Evolutionary conservation across 2,797 vertebrate species (phyloP).

Genomic region (Myoxocephalus aenaeus): DNA sequence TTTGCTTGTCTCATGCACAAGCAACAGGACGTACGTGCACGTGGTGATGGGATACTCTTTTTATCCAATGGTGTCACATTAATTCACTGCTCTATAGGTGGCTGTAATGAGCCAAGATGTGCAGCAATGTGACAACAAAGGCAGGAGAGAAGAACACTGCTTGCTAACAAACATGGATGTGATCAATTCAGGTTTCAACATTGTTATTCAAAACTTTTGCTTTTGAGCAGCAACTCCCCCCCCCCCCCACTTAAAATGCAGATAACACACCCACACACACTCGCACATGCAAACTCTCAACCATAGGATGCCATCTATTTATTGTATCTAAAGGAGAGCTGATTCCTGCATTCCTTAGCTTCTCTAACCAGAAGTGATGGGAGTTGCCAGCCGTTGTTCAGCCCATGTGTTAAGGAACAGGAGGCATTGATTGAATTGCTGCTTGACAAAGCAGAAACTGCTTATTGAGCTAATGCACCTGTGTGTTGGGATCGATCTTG

Average conservation of each 20-base stretch:
- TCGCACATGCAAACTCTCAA: slow-evolving; percentile 8
- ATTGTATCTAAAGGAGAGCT: neutral
- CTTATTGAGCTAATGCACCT: slow-evolving; percentile 85
- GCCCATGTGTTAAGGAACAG: slow-evolving; percentile 69
- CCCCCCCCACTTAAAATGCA: neutral
- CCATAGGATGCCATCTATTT: slow-evolving; percentile 5
- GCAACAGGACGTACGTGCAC: neutral
- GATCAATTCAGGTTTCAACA: neutral
- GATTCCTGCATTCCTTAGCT: slow-evolving; percentile 51
- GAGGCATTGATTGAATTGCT: slow-evolving; percentile 82
- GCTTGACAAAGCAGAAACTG: slow-evolving; percentile 86
- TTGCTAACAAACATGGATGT: neutral
- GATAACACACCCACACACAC: neutral
- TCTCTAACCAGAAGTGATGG: slow-evolving; percentile 74
- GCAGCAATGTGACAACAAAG: neutral
- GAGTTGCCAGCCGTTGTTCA: slow-evolving; percentile 72
- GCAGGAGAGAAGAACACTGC: neutral
- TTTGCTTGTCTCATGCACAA: too few species aligned
- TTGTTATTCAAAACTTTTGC: too few species aligned
- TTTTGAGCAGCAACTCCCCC: neutral
- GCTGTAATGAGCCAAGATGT: neutral
- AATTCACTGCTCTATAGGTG: neutral
- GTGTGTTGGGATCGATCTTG: slow-evolving; percentile 79
- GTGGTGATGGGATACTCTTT: neutral
- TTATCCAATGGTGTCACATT: neutral